phyloP scores from a whole-genome alignment of 2,113 vertebrate genomes.

The Corvus hawaiiensis region DNA sequence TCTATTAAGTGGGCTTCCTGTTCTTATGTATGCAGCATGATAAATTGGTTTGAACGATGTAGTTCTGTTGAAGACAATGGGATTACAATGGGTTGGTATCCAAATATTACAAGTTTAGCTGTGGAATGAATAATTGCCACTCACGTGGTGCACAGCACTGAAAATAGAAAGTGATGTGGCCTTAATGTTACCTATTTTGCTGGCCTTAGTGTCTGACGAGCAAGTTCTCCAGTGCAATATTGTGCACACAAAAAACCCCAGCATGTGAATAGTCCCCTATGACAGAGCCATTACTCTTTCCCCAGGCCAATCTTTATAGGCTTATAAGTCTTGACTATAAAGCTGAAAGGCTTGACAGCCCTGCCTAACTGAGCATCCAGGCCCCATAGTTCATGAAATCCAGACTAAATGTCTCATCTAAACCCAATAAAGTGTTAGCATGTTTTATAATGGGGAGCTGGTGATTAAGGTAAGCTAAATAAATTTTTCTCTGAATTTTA shows the following conservation, averaged over 20 bases:
- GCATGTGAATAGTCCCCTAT: neutral
- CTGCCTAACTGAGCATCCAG: neutral
- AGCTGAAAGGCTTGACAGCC: neutral
- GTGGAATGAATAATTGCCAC: neutral
- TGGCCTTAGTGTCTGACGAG: neutral
- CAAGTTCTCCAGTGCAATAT: neutral
- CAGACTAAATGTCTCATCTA: neutral
- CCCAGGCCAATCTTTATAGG: neutral
- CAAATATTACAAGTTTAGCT: neutral
- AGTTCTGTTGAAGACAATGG: neutral
- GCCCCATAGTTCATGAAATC: neutral
- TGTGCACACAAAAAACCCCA: rapidly evolving
- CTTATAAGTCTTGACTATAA: neutral
- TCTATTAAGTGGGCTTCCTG: neutral
- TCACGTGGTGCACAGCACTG: neutral
- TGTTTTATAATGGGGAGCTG: neutral
- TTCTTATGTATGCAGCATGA: neutral
- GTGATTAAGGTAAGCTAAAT: neutral
- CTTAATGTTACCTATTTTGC: neutral
- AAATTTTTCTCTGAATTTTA: neutral
- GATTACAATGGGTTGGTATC: neutral
- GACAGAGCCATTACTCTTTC: neutral
- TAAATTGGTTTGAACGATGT: neutral
- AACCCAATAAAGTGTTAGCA: neutral
- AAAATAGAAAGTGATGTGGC: neutral